Percentiles rank a stretch among this genome's conserved stretches.
These are phyloP conservation scores for Thecophora atra DNA, from an alignment of 2,888 invertebrate species.

Conservation along the genomic window DNA sequence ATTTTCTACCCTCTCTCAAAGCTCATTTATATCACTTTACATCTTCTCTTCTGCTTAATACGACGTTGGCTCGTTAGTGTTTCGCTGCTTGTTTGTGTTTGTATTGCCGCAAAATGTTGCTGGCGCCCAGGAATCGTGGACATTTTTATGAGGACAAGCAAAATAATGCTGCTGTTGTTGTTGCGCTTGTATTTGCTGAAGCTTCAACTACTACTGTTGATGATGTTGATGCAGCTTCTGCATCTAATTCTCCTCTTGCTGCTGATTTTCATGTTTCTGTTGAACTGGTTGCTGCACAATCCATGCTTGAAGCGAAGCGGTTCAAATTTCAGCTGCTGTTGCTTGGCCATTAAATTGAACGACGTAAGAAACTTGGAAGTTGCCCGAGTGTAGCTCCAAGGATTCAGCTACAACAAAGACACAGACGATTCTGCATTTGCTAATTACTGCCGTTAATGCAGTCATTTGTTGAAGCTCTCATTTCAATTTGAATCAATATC, in stretches of 20 bases:
- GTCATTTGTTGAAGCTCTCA: neutral
- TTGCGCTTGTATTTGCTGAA: neutral
- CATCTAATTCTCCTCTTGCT: neutral
- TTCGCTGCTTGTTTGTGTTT: neutral
- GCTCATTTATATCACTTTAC: too few relatives aligned
- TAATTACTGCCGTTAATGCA: too few relatives aligned
- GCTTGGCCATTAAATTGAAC: neutral
- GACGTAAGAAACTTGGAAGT: neutral
- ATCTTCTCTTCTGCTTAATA: neutral
- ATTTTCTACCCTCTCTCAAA: too few relatives aligned
- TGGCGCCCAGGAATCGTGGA: neutral
- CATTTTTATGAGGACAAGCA: constrained; percentile 9
- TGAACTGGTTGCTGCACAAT: neutral
- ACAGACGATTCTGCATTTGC: too few relatives aligned
- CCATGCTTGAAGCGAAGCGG: neutral
- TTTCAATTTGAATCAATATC: neutral
- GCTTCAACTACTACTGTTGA: neutral
- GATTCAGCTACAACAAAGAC: too few relatives aligned
- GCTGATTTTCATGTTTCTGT: neutral
- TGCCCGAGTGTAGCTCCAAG: neutral
- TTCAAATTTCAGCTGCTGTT: neutral
- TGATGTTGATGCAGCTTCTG: neutral
- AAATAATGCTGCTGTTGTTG: constrained; percentile 13
- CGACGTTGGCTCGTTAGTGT: neutral
- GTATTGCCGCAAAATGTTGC: constrained; percentile 5